Conservation (phyloP, 2,797 vertebrate species). For the Cyclura pinguis region DNA sequence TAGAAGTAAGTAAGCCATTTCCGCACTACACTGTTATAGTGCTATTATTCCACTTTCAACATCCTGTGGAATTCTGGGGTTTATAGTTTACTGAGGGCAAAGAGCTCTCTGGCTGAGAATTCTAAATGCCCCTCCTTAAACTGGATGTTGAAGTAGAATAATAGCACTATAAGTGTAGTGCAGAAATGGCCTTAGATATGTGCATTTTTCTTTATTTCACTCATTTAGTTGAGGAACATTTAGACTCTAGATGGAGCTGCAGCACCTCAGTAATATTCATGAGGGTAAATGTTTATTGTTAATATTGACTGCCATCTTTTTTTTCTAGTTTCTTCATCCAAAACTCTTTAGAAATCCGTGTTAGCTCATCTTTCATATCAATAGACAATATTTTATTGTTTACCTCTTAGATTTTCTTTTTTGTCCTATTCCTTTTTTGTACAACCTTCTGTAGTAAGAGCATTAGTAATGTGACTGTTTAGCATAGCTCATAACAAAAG, state of each 20-base stretch:
- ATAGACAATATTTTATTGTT: constrained; percentile 10
- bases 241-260: constrained; percentile 37
- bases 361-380: constrained; percentile 29
- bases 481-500: background rate
- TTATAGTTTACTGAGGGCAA: too few species aligned
- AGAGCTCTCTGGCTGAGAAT: too few species aligned
- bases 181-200: background rate
- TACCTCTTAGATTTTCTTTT: constrained; percentile 4
- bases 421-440: constrained; percentile 15
- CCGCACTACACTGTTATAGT: too few species aligned
- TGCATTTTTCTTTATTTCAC: background rate
- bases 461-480: background rate
- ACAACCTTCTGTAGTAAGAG: background rate
- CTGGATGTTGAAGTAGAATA: too few species aligned
- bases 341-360: constrained; percentile 5
- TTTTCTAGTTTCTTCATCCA: background rate
- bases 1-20: background rate
- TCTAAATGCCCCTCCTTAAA: too few species aligned
- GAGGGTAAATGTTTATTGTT: constrained; percentile 40
- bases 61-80: too few species aligned
- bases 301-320: constrained; percentile 26
- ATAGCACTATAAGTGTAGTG: too few species aligned
- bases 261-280: constrained; percentile 42
- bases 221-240: background rate
- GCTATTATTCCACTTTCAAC: too few species aligned